Conservation (phyloP, 1,140 invertebrate genomes). For the Euschistus heros region DNA sequence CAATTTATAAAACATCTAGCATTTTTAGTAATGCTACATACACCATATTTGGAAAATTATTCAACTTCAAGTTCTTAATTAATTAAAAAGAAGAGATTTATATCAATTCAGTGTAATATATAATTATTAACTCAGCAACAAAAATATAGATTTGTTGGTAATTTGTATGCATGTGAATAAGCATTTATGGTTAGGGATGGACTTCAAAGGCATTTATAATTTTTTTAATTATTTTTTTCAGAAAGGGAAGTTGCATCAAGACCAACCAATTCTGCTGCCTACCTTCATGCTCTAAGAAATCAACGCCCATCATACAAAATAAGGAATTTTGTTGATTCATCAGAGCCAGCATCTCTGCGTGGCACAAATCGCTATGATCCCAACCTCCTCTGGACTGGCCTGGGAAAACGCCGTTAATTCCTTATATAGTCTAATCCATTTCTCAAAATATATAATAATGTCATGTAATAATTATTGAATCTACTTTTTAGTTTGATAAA, state of each 20-base stretch:
- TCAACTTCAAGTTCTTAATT: not conserved
- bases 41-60: no score
- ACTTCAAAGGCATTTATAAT: not conserved
- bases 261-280: conserved; percentile 29
- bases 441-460: no score
- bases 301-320: conserved; percentile 31
- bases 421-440: no score
- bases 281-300: conserved; percentile 29
- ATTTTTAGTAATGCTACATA: no score
- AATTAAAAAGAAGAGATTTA: not conserved
- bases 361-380: conserved; percentile 30
- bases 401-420: conserved; percentile 28
- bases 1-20: no score
- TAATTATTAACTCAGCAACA: not conserved
- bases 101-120: not conserved
- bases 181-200: no score
- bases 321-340: conserved; percentile 30
- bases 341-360: conserved; percentile 28
- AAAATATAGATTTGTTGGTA: not conserved
- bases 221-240: conserved; percentile 16
- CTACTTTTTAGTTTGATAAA: no score
- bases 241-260: conserved; percentile 26
- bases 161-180: not conserved
- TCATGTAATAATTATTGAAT: no score
- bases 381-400: conserved; percentile 30